Conservation (phyloP, 2,797 vertebrate species). For the Mallotus villosus region DNA sequence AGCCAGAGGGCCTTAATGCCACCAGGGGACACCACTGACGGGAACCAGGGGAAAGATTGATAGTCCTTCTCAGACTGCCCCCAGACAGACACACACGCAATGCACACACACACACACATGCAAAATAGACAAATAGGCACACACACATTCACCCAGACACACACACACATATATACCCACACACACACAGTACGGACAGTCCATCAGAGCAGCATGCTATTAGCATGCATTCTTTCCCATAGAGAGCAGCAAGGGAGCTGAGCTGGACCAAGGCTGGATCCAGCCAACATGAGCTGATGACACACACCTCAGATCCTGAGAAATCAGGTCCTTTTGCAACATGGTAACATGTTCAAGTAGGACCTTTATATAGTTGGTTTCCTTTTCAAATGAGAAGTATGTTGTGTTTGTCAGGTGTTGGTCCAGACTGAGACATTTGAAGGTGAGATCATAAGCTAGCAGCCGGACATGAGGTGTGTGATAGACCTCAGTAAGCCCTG, state of each 20-base stretch:
- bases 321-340: too few species aligned
- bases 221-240: conserved; percentile 3
- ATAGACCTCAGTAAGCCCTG: too few species aligned
- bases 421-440: too few species aligned
- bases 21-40: conserved; percentile 27
- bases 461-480: too few species aligned
- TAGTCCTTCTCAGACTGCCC: conserved; percentile 13
- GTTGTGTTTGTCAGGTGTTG: too few species aligned
- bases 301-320: too few species aligned
- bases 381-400: too few species aligned
- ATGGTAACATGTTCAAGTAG: too few species aligned
- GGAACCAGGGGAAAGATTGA: conserved; percentile 36
- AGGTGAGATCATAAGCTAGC: too few species aligned
- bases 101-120: not conserved
- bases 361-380: too few species aligned
- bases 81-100: conserved; percentile 1
- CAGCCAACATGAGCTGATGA: not conserved
- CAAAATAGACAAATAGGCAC: conserved; percentile 13
- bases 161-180: conserved; percentile 4
- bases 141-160: conserved; percentile 21
- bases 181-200: not conserved
- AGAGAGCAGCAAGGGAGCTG: not conserved
- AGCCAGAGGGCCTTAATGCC: conserved; percentile 37
- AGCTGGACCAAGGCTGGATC: not conserved
- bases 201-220: not conserved